Evolutionary conservation across 2,888 invertebrate genomes (phyloP).

Genomic region (Sminthurides aquaticus): DNA sequence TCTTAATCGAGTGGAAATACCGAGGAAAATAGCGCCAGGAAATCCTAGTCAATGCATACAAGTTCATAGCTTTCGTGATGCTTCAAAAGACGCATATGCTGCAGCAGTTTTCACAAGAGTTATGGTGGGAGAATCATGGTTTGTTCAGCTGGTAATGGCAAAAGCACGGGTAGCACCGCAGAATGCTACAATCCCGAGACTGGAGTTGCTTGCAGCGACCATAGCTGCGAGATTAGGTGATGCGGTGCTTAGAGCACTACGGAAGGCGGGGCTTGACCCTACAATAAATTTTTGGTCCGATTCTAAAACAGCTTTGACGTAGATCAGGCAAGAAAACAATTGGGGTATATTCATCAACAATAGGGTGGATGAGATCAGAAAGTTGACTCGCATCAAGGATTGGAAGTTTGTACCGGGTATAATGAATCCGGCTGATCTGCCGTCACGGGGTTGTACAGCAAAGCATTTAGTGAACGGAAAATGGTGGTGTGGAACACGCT

Average conservation of each 20-base stretch:
- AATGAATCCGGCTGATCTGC: slow-evolving; percentile 45
- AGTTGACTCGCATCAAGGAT: too few relatives aligned
- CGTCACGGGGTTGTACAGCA: too few relatives aligned
- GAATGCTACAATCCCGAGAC: slow-evolving; percentile 44
- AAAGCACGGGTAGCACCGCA: slow-evolving; percentile 43
- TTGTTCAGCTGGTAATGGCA: too few relatives aligned
- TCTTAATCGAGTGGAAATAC: too few relatives aligned
- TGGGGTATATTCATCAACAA: too few relatives aligned
- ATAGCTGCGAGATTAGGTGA: too few relatives aligned
- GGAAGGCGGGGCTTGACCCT: slow-evolving; percentile 22
- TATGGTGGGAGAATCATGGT: too few relatives aligned
- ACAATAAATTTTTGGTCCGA: too few relatives aligned
- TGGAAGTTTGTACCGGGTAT: slow-evolving; percentile 44
- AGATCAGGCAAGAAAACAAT: too few relatives aligned
- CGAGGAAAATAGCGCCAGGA: too few relatives aligned
- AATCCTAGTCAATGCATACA: slow-evolving; percentile 11
- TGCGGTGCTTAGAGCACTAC: slow-evolving; percentile 21
- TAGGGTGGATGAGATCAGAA: too few relatives aligned
- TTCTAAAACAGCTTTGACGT: slow-evolving; percentile 26
- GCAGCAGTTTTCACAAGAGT: slow-evolving; percentile 40
- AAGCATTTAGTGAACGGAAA: too few relatives aligned
- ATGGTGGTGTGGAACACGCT: slow-evolving; percentile 46
- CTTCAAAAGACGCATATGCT: slow-evolving; percentile 43
- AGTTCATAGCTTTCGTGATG: slow-evolving; percentile 44
- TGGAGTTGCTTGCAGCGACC: slow-evolving; percentile 44